These are phyloP conservation scores for Pionites leucogaster DNA, from an alignment of 2,113 vertebrate genomes.

Conservation along the genomic window DNA sequence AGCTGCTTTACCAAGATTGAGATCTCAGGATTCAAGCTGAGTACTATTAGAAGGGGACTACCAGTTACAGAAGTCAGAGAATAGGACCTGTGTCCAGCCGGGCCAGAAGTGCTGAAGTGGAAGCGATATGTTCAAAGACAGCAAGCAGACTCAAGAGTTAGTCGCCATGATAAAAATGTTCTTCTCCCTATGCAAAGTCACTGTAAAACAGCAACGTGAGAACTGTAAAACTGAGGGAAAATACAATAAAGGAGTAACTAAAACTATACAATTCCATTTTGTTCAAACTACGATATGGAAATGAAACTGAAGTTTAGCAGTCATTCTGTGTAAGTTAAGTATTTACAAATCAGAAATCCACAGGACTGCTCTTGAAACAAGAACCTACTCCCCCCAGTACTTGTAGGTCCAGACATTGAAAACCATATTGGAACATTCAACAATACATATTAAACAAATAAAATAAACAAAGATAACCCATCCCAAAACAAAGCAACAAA, in stretches of 20 bases:
- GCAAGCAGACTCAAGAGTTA: background rate
- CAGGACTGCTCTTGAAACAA: background rate
- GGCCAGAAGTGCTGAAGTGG: background rate
- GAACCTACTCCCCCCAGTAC: background rate
- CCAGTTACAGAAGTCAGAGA: background rate
- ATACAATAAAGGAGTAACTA: background rate
- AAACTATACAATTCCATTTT: background rate
- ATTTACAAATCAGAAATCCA: background rate
- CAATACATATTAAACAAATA: background rate
- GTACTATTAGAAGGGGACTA: background rate
- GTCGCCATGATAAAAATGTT: background rate
- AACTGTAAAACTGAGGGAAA: background rate
- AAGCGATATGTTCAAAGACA: background rate
- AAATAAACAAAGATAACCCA: background rate
- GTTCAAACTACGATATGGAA: background rate
- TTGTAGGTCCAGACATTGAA: background rate
- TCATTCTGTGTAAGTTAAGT: background rate
- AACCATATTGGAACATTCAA: rapidly evolving
- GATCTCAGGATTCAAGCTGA: background rate
- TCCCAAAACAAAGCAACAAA: background rate
- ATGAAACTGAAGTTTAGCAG: rapidly evolving
- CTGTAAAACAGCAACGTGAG: rapidly evolving
- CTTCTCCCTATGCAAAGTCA: background rate
- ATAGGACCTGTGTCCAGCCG: rapidly evolving
- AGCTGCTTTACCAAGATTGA: background rate